phyloP scores from a whole-genome alignment of 2,888 invertebrate genomes.

The Drosophila diplacantha region DNA sequence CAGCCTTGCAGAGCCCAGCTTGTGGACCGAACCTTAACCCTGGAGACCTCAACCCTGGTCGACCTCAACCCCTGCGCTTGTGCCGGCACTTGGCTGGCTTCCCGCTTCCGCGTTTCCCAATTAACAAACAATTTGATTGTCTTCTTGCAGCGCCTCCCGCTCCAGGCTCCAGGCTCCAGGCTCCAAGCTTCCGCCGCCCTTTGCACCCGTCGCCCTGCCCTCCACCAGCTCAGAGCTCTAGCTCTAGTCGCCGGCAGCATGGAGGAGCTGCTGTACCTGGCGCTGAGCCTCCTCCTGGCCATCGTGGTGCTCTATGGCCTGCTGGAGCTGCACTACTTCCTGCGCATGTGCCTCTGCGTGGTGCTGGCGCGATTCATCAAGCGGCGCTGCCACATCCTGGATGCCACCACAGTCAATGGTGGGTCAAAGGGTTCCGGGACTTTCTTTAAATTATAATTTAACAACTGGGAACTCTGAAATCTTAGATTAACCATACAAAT shows the following conservation, averaged over 20 bases:
- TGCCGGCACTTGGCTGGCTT: slow-evolving; percentile 30
- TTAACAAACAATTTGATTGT: slow-evolving; percentile 29
- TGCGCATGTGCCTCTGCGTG: slow-evolving; percentile 84
- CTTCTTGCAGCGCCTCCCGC: slow-evolving; percentile 10
- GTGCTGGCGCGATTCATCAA: slow-evolving; percentile 83
- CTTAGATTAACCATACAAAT: not conserved
- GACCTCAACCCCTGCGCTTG: slow-evolving; percentile 1
- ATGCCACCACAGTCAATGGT: slow-evolving; percentile 84
- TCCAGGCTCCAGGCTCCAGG: not conserved
- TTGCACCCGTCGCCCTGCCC: not conserved
- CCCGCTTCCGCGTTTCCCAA: slow-evolving; percentile 33
- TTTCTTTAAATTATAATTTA: not conserved
- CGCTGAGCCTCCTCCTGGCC: slow-evolving; percentile 67
- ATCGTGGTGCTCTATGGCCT: slow-evolving; percentile 80
- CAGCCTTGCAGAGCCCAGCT: slow-evolving; percentile 37
- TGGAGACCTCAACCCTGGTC: not conserved
- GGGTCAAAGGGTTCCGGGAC: not conserved
- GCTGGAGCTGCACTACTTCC: slow-evolving; percentile 86
- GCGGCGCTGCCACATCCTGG: slow-evolving; percentile 82
- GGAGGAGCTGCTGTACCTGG: slow-evolving; percentile 72
- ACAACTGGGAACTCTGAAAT: not conserved
- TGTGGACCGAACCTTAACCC: slow-evolving; percentile 9
- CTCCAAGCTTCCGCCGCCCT: not conserved
- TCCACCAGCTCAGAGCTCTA: not conserved
- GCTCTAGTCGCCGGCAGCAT: slow-evolving; percentile 21